These are phyloP conservation scores for Oryzias melastigma DNA, from an alignment of 2,113 vertebrate genomes.

Conservation along the genomic window DNA sequence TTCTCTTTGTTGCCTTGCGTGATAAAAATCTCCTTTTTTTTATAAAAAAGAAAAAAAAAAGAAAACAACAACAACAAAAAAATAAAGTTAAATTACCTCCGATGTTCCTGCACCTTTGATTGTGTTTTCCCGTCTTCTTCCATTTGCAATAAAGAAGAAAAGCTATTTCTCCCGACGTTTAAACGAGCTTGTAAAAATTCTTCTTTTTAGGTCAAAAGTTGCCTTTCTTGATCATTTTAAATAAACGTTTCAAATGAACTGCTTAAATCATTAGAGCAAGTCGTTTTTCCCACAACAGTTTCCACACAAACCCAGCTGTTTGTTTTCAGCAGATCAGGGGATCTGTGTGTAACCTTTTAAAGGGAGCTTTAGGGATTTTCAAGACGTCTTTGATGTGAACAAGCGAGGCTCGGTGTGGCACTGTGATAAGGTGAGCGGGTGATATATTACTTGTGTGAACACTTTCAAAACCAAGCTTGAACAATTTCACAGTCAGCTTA, in stretches of 20 bases:
- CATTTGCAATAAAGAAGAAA: neutral
- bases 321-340: slow-evolving; percentile 45
- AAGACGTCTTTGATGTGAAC: slow-evolving; percentile 75
- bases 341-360: slow-evolving; percentile 56
- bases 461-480: slow-evolving; percentile 67
- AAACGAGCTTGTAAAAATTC: neutral
- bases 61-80: slow-evolving; percentile 13
- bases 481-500: slow-evolving; percentile 71
- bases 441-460: slow-evolving; percentile 72
- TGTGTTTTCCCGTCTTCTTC: neutral
- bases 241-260: slow-evolving; percentile 24
- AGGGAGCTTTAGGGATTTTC: slow-evolving; percentile 72
- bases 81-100: slow-evolving; percentile 88
- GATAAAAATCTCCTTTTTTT: slow-evolving; percentile 77
- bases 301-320: slow-evolving; percentile 34
- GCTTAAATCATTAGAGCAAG: slow-evolving; percentile 44
- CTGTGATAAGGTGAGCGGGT: slow-evolving; percentile 72
- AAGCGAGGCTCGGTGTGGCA: slow-evolving; percentile 63
- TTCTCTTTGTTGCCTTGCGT: slow-evolving; percentile 88
- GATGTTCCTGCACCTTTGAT: slow-evolving; percentile 22
- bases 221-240: slow-evolving; percentile 13
- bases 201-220: slow-evolving; percentile 12
- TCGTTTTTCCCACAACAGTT: slow-evolving; percentile 71
- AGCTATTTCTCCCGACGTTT: neutral
- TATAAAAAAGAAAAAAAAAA: neutral